Conservation (phyloP, 2,888 invertebrate species). For the Ypsolopha scabrella region DNA sequence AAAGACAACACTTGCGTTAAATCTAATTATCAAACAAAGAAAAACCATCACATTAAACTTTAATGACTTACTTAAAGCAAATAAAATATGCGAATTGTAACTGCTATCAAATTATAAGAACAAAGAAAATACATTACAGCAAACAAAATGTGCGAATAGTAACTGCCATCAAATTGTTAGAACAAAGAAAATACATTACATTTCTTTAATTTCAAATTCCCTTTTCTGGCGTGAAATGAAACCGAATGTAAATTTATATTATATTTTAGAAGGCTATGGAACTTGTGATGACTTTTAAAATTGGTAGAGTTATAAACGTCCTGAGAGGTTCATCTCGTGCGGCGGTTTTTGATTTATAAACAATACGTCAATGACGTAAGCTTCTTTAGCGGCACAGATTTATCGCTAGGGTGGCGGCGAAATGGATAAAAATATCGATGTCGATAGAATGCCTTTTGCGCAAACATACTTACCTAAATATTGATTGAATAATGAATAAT, state of each 20-base stretch:
- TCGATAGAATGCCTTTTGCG: conserved; percentile 11
- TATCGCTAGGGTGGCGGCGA: conserved; percentile 48
- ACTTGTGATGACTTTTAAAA: background rate
- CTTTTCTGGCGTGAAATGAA: background rate
- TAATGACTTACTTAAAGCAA: too few relatives aligned
- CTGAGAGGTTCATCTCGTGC: conserved; percentile 23
- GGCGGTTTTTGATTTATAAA: conserved; percentile 61
- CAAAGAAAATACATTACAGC: background rate
- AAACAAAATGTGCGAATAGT: background rate
- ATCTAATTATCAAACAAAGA: too few relatives aligned
- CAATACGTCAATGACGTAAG: conserved; percentile 68
- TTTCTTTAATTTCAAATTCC: background rate
- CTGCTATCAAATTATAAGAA: too few relatives aligned
- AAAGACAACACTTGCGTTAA: too few relatives aligned
- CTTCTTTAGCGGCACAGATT: conserved; percentile 67
- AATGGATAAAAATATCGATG: conserved; percentile 21
- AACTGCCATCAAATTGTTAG: background rate
- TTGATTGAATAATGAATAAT: too few relatives aligned
- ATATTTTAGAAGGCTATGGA: too few relatives aligned
- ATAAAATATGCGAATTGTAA: too few relatives aligned
- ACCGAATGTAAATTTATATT: too few relatives aligned
- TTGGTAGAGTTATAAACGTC: conserved; percentile 6
- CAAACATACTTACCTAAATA: too few relatives aligned
- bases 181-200: background rate
- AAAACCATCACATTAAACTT: too few relatives aligned